Evolutionary conservation across 1,140 invertebrate species (phyloP).

Genomic region (Zaprionus inermis): DNA sequence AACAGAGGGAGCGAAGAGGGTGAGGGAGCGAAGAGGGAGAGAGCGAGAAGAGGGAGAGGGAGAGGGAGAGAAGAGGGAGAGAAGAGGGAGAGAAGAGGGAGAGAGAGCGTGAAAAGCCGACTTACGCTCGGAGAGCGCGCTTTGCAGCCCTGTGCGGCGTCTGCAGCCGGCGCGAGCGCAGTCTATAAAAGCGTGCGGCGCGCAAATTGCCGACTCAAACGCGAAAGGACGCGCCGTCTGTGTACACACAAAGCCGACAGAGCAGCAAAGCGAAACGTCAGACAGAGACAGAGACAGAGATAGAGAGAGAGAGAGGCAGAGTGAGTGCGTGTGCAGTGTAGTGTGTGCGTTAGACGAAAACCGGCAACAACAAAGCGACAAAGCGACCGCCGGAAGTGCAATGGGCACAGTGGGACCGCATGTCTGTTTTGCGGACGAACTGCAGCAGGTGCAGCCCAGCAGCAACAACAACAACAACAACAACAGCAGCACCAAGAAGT

Average conservation of each 20-base stretch:
- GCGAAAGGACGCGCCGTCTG: conserved; percentile 74
- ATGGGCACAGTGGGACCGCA: conserved; percentile 40
- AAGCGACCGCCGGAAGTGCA: conserved; percentile 27
- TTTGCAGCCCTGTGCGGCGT: conserved; percentile 38
- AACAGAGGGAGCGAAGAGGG: no score
- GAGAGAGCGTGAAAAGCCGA: conserved; percentile 23
- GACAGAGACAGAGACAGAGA: neutral
- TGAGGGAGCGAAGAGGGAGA: neutral
- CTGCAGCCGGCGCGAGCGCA: conserved; percentile 54
- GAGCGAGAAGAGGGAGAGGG: no score
- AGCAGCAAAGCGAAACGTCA: conserved; percentile 10
- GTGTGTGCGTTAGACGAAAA: conserved; percentile 41
- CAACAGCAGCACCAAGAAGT: conserved; percentile 39
- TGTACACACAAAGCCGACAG: conserved; percentile 40
- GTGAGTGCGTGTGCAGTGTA: conserved; percentile 11
- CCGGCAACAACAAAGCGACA: conserved; percentile 67
- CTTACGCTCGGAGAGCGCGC: conserved; percentile 12
- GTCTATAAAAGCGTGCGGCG: conserved; percentile 76
- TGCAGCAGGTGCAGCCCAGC: conserved; percentile 47
- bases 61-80: neutral
- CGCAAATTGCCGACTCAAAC: conserved; percentile 75
- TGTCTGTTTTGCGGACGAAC: conserved; percentile 75
- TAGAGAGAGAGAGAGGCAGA: neutral
- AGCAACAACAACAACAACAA: conserved; percentile 43
- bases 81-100: neutral